Percentiles rank a stretch among this genome's conserved stretches.
Evolutionary conservation across 2,888 invertebrate genomes (phyloP).

Genomic region (Andricus quercusramuli): DNA sequence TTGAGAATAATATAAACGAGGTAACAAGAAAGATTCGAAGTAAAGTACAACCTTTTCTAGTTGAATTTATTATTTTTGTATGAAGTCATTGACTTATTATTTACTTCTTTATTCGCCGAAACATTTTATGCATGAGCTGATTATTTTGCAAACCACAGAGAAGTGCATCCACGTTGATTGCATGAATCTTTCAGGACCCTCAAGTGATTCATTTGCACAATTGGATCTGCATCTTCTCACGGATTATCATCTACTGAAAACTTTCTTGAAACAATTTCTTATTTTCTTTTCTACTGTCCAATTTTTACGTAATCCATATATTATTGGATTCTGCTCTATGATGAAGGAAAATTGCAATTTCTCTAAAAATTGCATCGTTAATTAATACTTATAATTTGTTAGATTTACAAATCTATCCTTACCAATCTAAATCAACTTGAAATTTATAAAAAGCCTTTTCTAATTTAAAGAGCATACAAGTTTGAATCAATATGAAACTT

Average conservation of each 20-base stretch:
- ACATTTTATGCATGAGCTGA: not conserved
- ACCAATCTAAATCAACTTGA: too few relatives aligned
- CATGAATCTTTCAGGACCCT: slow-evolving; percentile 26
- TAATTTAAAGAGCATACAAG: too few relatives aligned
- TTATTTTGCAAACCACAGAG: not conserved
- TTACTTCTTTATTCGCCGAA: not conserved
- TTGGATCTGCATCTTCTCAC: not conserved
- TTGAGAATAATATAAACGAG: too few relatives aligned
- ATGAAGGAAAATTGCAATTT: too few relatives aligned
- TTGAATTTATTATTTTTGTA: not conserved
- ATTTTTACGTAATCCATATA: not conserved
- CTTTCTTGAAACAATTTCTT: slow-evolving; percentile 1
- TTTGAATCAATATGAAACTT: too few relatives aligned
- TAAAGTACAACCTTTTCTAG: too few relatives aligned
- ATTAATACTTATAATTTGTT: too few relatives aligned
- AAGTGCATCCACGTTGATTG: slow-evolving; percentile 24
- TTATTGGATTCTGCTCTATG: too few relatives aligned
- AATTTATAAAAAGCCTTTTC: too few relatives aligned
- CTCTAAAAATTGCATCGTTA: too few relatives aligned
- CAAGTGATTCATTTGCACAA: not conserved
- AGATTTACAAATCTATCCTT: too few relatives aligned
- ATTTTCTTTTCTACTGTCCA: not conserved
- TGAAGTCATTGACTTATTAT: not conserved
- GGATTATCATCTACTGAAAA: not conserved
- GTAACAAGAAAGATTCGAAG: too few relatives aligned